phyloP scores from a whole-genome alignment of 2,113 vertebrate species.

The Heteronetta atricapilla region DNA sequence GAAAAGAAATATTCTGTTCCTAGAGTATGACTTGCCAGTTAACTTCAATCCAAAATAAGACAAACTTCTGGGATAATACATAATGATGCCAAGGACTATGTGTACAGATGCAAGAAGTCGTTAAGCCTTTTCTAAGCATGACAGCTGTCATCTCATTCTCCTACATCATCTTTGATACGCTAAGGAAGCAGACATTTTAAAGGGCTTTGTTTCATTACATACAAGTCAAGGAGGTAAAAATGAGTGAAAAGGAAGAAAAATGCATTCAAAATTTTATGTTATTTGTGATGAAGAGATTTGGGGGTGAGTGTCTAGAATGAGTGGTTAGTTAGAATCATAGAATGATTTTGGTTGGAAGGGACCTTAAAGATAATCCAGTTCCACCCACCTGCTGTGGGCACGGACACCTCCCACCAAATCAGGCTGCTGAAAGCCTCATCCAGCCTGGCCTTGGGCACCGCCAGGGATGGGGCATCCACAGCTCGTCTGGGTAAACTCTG shows the following conservation, averaged over 20 bases:
- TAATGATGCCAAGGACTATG: background rate
- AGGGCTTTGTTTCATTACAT: background rate
- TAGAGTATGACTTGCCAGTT: background rate
- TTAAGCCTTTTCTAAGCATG: background rate
- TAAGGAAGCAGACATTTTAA: background rate
- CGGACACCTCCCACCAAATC: too few relatives aligned
- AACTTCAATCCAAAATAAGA: background rate
- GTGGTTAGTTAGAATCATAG: background rate
- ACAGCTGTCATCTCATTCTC: background rate
- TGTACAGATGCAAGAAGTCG: background rate
- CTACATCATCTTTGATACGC: background rate
- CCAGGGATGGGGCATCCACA: too few relatives aligned
- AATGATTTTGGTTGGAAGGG: too few relatives aligned
- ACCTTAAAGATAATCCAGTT: too few relatives aligned
- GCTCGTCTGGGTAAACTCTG: too few relatives aligned
- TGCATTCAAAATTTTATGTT: background rate
- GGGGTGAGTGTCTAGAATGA: background rate
- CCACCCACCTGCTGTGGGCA: too few relatives aligned
- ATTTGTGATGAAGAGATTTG: background rate
- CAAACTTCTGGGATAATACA: background rate
- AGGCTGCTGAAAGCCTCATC: too few relatives aligned
- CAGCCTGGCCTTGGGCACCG: too few relatives aligned
- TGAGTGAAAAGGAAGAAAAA: background rate
- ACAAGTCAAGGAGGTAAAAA: background rate
- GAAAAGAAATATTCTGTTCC: background rate